Conservation (phyloP, 2,797 vertebrate genomes). For the Clarias pachynema region DNA sequence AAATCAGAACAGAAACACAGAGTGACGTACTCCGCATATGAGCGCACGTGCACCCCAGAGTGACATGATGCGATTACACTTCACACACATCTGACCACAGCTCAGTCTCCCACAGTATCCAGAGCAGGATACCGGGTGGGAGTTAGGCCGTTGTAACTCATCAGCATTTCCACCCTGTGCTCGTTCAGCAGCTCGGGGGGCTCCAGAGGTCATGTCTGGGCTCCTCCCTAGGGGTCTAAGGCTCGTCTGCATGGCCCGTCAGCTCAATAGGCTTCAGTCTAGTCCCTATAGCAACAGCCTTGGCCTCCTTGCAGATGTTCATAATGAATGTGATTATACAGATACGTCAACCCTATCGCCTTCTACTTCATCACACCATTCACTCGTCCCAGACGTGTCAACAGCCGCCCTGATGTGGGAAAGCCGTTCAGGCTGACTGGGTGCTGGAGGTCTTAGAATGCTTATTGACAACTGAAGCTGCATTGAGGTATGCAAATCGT, state of each 20-base stretch:
- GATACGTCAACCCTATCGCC: constrained; percentile 65
- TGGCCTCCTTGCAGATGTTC: constrained; percentile 65
- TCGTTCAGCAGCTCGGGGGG: constrained; percentile 65
- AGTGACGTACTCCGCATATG: not conserved
- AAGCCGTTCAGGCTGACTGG: constrained; percentile 25
- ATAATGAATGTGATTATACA: constrained; percentile 70
- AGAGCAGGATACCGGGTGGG: constrained; percentile 41
- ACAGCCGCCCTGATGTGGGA: constrained; percentile 35
- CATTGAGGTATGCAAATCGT: not conserved
- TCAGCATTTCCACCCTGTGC: constrained; percentile 37
- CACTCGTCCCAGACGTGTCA: constrained; percentile 48
- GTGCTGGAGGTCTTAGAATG: not conserved
- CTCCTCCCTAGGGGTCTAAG: constrained; percentile 74
- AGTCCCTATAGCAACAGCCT: constrained; percentile 74
- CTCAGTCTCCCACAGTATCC: constrained; percentile 18
- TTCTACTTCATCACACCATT: constrained; percentile 61
- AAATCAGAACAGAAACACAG: not conserved
- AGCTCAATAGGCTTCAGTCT: constrained; percentile 69
- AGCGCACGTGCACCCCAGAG: not conserved
- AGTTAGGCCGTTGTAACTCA: constrained; percentile 42
- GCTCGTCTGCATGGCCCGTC: constrained; percentile 68
- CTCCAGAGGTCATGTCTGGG: constrained; percentile 82
- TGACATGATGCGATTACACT: not conserved
- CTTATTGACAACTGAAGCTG: not conserved
- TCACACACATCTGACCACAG: not conserved